Conservation (phyloP, 2,113 vertebrate species). For the Eurystomus gularis region DNA sequence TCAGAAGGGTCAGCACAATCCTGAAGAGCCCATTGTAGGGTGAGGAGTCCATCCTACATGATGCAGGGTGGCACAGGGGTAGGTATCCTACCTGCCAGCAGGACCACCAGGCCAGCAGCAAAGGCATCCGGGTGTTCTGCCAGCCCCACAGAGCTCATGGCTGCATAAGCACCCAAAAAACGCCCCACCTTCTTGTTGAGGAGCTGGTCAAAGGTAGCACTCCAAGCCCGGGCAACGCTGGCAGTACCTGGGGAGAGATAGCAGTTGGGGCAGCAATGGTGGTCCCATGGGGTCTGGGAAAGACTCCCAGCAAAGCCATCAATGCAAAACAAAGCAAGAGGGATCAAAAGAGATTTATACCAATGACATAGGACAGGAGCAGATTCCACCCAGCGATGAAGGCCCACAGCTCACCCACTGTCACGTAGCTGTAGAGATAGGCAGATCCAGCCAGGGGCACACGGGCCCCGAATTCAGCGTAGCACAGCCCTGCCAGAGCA, state of each 20-base stretch:
- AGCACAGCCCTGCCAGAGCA: slow-evolving; percentile 84
- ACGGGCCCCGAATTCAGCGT: slow-evolving; percentile 81
- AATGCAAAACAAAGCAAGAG: neutral
- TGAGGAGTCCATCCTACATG: neutral
- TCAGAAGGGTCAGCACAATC: neutral
- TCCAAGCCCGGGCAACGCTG: slow-evolving; percentile 86
- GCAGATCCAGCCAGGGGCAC: slow-evolving; percentile 86
- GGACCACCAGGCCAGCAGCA: slow-evolving; percentile 79
- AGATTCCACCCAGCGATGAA: slow-evolving; percentile 88
- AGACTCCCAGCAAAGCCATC: neutral
- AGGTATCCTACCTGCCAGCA: slow-evolving; percentile 79
- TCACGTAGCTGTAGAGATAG: slow-evolving; percentile 88
- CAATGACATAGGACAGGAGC: slow-evolving; percentile 86
- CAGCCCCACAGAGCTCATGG: slow-evolving; percentile 76
- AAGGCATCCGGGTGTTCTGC: slow-evolving; percentile 84
- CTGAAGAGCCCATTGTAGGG: accelerated
- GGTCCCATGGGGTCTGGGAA: neutral
- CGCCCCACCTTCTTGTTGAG: slow-evolving; percentile 74
- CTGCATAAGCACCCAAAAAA: slow-evolving; percentile 65
- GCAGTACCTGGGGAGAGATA: slow-evolving; percentile 78
- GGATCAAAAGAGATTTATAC: slow-evolving; percentile 36
- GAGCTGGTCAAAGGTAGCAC: slow-evolving; percentile 84
- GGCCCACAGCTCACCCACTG: slow-evolving; percentile 84
- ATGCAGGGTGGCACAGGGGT: neutral
- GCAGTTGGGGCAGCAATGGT: neutral